Percentiles rank a stretch among this genome's conserved stretches.
phyloP scores from a whole-genome alignment of 1,140 invertebrate species.

The Drosophila micromelanica region DNA sequence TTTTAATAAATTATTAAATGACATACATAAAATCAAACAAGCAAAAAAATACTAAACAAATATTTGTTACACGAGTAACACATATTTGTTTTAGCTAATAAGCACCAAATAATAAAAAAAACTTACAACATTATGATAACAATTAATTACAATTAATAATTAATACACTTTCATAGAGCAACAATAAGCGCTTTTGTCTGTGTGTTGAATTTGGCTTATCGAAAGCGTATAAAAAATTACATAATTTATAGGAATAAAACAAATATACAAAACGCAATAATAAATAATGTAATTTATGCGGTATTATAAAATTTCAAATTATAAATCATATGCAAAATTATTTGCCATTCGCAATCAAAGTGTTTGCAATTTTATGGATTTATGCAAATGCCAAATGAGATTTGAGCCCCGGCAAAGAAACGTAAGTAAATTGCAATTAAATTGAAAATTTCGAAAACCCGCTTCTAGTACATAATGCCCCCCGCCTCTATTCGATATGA shows the following conservation, averaged over 20 bases:
- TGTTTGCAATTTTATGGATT: constrained; percentile 44
- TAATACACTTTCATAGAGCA: constrained; percentile 9
- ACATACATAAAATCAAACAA: neutral
- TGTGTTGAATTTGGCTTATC: neutral
- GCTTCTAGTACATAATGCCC: neutral
- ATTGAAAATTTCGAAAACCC: constrained; percentile 26
- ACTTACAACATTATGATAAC: neutral
- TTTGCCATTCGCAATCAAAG: constrained; percentile 27
- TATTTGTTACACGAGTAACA: neutral
- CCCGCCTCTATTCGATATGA: neutral
- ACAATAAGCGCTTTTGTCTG: constrained; percentile 13
- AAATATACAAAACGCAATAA: constrained; percentile 32
- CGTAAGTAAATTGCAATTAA: constrained; percentile 58
- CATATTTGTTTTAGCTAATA: neutral
- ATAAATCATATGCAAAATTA: constrained; percentile 48
- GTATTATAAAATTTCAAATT: constrained; percentile 39
- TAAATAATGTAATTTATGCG: constrained; percentile 58
- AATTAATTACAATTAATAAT: constrained; percentile 30
- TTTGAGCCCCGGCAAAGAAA: constrained; percentile 14
- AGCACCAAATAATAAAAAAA: neutral
- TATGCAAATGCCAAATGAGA: constrained; percentile 49
- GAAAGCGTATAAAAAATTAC: constrained; percentile 6
- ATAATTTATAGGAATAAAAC: constrained; percentile 12
- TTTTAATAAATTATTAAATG: neutral
- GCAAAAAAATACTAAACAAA: neutral